Conservation (phyloP, 2,113 vertebrate genomes). For the Chamaea fasciata region DNA sequence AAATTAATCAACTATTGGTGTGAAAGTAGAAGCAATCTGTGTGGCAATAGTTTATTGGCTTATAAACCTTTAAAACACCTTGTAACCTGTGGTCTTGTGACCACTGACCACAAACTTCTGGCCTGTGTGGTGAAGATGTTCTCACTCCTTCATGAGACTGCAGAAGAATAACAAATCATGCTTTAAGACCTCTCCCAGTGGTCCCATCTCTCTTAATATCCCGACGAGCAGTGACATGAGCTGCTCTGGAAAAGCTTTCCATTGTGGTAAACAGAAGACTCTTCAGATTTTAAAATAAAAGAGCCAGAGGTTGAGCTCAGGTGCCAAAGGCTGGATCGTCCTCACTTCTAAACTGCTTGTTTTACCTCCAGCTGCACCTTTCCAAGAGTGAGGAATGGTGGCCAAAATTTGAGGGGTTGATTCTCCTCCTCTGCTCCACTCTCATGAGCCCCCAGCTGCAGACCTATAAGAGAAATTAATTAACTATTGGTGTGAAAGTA, state of each 20-base stretch:
- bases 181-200: not conserved
- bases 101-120: too few relatives aligned
- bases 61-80: too few relatives aligned
- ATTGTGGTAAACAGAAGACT: accelerated
- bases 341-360: not conserved
- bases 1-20: too few relatives aligned
- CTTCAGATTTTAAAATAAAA: not conserved
- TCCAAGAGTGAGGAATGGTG: not conserved
- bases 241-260: not conserved
- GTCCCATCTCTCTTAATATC: not conserved
- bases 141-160: not conserved
- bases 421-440: not conserved
- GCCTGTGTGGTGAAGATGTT: not conserved
- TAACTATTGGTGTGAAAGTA: not conserved
- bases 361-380: not conserved
- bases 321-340: not conserved
- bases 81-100: too few relatives aligned
- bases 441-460: not conserved
- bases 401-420: too few relatives aligned
- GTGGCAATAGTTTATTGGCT: too few relatives aligned
- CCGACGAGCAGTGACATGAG: not conserved
- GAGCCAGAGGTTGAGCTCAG: not conserved
- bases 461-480: not conserved
- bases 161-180: too few relatives aligned
- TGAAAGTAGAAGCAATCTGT: too few relatives aligned